phyloP scores from a whole-genome alignment of 2,888 invertebrate species.

The Melipona bicolor region DNA sequence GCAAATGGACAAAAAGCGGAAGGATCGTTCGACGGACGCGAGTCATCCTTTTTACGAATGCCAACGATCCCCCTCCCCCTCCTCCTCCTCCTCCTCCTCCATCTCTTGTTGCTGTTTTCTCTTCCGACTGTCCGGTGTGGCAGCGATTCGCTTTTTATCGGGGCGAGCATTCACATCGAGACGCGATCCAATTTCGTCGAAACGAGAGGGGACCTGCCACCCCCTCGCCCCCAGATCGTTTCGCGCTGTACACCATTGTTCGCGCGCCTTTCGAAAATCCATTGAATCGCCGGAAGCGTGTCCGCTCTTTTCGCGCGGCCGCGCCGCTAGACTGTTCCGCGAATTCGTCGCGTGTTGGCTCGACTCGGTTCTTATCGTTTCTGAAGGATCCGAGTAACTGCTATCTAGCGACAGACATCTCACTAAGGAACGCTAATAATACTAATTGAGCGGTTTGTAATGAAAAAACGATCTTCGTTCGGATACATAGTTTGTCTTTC shows the following conservation, averaged over 20 bases:
- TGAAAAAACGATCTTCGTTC: not conserved
- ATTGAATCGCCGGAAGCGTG: slow-evolving; percentile 30
- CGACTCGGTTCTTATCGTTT: not conserved
- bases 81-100: not conserved
- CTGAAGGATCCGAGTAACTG: not conserved
- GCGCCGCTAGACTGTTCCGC: not conserved
- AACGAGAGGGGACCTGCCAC: slow-evolving; percentile 32
- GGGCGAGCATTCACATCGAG: slow-evolving; percentile 39
- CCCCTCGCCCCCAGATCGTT: slow-evolving; percentile 5
- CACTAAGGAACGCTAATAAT: not conserved
- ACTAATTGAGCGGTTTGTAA: not conserved
- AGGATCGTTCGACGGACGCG: slow-evolving; percentile 15
- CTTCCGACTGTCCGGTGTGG: slow-evolving; percentile 37
- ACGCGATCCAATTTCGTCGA: slow-evolving; percentile 63
- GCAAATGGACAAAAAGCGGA: not conserved
- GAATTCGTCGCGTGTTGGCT: not conserved
- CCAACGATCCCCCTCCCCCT: slow-evolving; percentile 19
- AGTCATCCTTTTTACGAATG: slow-evolving; percentile 43
- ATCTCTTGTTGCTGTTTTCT: slow-evolving; percentile 31
- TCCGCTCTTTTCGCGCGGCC: not conserved
- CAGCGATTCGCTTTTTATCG: slow-evolving; percentile 61
- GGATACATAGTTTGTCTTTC: too few relatives aligned
- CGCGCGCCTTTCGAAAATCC: slow-evolving; percentile 42
- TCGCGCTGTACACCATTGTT: slow-evolving; percentile 51
- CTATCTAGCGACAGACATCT: not conserved